A percentile compares a stretch with the other conserved stretches of the same genome.
phyloP scores from a whole-genome alignment of 1,140 invertebrate species.

The Drosophila azteca region DNA sequence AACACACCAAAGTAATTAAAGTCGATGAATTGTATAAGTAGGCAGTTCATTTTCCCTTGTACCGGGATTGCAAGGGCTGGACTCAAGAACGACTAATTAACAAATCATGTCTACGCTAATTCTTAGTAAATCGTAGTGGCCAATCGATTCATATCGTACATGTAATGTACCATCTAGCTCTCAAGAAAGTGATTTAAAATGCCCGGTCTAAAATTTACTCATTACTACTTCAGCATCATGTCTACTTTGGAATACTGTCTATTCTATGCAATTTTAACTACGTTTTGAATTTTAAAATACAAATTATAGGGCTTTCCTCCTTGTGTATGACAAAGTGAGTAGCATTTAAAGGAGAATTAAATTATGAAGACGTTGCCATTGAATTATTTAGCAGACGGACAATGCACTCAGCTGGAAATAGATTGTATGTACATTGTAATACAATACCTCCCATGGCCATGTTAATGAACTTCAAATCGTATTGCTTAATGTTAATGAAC shows the following conservation, averaged over 20 bases:
- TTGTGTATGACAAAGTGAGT: too few relatives aligned
- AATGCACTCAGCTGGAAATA: too few relatives aligned
- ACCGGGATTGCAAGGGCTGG: slow-evolving; percentile 29
- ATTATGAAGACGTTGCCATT: background rate
- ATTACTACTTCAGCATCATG: too few relatives aligned
- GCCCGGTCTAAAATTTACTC: too few relatives aligned
- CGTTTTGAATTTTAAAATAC: too few relatives aligned
- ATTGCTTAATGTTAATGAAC: slow-evolving; percentile 34
- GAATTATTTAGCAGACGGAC: slow-evolving; percentile 12
- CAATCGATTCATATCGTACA: background rate
- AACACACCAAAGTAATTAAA: slow-evolving; percentile 62
- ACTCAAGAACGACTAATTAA: slow-evolving; percentile 21
- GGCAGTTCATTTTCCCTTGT: slow-evolving; percentile 37
- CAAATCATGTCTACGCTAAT: slow-evolving; percentile 16
- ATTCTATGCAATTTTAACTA: too few relatives aligned
- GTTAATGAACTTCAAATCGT: slow-evolving; percentile 58
- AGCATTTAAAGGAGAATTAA: too few relatives aligned
- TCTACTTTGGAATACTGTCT: too few relatives aligned
- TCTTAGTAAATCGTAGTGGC: background rate
- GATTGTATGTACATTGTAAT: too few relatives aligned
- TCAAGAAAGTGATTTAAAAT: too few relatives aligned
- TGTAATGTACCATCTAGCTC: too few relatives aligned
- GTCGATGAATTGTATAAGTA: slow-evolving; percentile 62
- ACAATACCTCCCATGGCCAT: slow-evolving; percentile 20
- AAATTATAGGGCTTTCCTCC: too few relatives aligned